These are phyloP conservation scores for Bombylius discolor DNA, from an alignment of 2,888 invertebrate genomes.

Conservation along the genomic window DNA sequence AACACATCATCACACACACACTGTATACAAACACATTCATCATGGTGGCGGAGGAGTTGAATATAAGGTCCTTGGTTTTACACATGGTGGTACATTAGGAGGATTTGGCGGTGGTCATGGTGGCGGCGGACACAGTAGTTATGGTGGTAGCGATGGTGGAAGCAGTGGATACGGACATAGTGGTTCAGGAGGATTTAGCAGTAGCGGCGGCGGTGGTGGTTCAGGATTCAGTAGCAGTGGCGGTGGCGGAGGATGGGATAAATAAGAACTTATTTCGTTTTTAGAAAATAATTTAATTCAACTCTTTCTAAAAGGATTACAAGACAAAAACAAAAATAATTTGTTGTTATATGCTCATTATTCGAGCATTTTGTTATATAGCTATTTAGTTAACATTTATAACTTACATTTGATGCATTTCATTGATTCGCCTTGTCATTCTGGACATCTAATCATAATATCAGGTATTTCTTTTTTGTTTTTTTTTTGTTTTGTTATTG, in stretches of 20 bases:
- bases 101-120: constrained; percentile 20
- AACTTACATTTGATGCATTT: neutral
- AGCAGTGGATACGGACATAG: constrained; percentile 4
- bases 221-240: constrained; percentile 7
- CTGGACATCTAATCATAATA: neutral
- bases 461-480: no score
- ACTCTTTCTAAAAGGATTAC: no score
- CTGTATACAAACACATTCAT: constrained; percentile 59
- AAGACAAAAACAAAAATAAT: no score
- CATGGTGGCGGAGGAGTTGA: constrained; percentile 42
- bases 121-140: constrained; percentile 10
- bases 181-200: constrained; percentile 5
- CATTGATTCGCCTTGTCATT: neutral
- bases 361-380: constrained; percentile 1
- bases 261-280: neutral
- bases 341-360: neutral
- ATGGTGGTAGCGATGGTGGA: constrained; percentile 2
- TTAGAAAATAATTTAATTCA: neutral
- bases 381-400: neutral
- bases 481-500: no score
- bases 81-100: constrained; percentile 20
- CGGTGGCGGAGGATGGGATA: constrained; percentile 5
- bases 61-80: constrained; percentile 31
- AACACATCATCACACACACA: constrained; percentile 64
- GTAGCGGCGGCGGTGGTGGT: constrained; percentile 9